These are phyloP conservation scores for Rhagonycha fulva DNA, from an alignment of 2,888 invertebrate genomes.

Conservation along the genomic window DNA sequence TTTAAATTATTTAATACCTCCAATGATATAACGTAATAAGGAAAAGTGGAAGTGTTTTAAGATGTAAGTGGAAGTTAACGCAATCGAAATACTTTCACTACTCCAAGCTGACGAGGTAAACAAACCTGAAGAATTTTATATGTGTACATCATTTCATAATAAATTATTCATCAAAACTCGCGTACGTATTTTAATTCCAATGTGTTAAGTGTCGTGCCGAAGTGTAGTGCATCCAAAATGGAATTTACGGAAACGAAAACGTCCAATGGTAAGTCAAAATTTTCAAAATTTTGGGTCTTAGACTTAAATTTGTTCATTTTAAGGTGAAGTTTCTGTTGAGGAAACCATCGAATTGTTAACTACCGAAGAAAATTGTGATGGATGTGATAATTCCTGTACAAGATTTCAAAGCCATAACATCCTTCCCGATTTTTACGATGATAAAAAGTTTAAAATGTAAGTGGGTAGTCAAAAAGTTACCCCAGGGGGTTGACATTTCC, in stretches of 20 bases:
- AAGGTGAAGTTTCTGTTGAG: slow-evolving; percentile 3
- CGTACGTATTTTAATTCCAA: not conserved
- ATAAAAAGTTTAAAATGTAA: slow-evolving; percentile 67
- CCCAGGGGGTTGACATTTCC: not conserved
- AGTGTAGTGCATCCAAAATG: not conserved
- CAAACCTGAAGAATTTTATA: not conserved
- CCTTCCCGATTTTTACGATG: slow-evolving; percentile 71
- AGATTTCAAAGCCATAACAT: slow-evolving; percentile 56
- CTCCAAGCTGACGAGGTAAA: not conserved
- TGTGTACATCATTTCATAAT: not conserved
- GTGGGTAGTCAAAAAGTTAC: slow-evolving; percentile 35
- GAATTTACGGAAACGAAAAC: not conserved
- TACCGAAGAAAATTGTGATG: slow-evolving; percentile 53
- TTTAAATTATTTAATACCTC: not conserved
- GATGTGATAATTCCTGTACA: slow-evolving; percentile 58
- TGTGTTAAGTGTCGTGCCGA: not conserved
- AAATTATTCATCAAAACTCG: not conserved
- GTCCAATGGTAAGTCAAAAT: not conserved
- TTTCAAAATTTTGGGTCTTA: not conserved
- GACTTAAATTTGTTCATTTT: not conserved
- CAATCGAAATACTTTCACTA: not conserved
- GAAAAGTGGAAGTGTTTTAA: slow-evolving; percentile 1
- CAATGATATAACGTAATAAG: not conserved
- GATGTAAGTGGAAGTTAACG: not conserved
- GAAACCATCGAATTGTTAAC: slow-evolving; percentile 45